Evolutionary conservation across 2,113 vertebrate genomes (phyloP), one percentile per base, ranked within the genome.

Genomic region (Isurus oxyrinchus): DNA sequence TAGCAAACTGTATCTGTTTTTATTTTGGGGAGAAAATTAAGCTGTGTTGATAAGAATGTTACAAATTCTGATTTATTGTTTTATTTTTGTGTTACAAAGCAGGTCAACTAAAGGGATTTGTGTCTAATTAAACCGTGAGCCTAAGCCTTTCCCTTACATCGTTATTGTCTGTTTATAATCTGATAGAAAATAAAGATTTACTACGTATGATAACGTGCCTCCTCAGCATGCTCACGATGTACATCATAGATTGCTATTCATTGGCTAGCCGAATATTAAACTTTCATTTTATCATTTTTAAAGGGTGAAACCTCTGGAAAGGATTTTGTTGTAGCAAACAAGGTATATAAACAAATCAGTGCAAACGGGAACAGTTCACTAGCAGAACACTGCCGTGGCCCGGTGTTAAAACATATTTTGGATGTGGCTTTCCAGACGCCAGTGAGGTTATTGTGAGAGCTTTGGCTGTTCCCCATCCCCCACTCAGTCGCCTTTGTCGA

Each of bases 391-490:
- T 27, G 40, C 61, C 69, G 13, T 69, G 57, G 88, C 31, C 27
- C 55, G 16, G 21, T 5, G 88, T 93, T 69, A 95, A 94, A 95
- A 69, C 40, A 91, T 21, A 49, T 69, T 95, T 69, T 40, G n/a
- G 44, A 95, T 95, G 94, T 69, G 94, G 25, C 27, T 95, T 69
- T 69, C 94, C 67, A 49, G 66, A 72, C 44, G 44, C 31, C 94
- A 55, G 94, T 95, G 25, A 95, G 94, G 66, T 69, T 44, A 93
- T 93, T 93, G 88, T 94, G 90, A 63, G 59, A 95, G 94, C 66
- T 95, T 53, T 53, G 49, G 94, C 21, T 49, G 63, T 40, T 27
- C 0, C 63, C 66, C 93, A 31, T 76, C 66, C 94, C 94, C 94
- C 94, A 95, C 44, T 55, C 49, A 21, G 25, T 53, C 21, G 35